Conservation (phyloP, 2,113 vertebrate genomes). For the Pachycephala philippinensis region DNA sequence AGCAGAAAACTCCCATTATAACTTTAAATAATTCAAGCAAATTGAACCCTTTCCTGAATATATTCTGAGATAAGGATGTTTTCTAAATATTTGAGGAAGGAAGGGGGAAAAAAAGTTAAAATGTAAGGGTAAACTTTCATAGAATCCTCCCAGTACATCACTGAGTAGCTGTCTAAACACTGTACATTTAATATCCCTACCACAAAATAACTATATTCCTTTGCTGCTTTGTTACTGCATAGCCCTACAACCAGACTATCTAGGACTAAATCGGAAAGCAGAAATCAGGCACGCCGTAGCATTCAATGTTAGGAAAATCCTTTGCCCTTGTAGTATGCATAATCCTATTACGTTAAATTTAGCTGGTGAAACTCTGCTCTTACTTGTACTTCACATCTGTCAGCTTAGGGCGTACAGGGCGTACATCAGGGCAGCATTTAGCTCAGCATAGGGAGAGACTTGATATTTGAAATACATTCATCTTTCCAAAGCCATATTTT, state of each 20-base stretch:
- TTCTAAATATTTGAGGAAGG: background rate
- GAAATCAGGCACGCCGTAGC: background rate
- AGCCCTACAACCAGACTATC: background rate
- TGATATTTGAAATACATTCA: background rate
- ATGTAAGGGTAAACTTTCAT: background rate
- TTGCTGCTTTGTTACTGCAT: background rate
- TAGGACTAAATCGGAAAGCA: background rate
- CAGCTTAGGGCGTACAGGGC: background rate
- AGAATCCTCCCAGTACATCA: background rate
- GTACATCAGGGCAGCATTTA: background rate
- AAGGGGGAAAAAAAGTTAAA: background rate
- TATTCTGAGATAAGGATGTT: background rate
- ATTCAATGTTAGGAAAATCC: background rate
- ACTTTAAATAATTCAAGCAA: background rate
- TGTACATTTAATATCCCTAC: background rate
- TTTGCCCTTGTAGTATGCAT: background rate
- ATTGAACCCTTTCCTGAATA: background rate
- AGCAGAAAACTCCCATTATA: background rate
- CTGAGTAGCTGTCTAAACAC: background rate
- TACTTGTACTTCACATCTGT: background rate
- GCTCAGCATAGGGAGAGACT: background rate
- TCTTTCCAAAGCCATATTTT: background rate
- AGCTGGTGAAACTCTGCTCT: background rate
- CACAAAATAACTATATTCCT: background rate
- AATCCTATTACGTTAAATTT: background rate